Base-by-base conservation (phyloP, 2,888 invertebrate species). In the Drosophila pseudotakahashii region DNA sequence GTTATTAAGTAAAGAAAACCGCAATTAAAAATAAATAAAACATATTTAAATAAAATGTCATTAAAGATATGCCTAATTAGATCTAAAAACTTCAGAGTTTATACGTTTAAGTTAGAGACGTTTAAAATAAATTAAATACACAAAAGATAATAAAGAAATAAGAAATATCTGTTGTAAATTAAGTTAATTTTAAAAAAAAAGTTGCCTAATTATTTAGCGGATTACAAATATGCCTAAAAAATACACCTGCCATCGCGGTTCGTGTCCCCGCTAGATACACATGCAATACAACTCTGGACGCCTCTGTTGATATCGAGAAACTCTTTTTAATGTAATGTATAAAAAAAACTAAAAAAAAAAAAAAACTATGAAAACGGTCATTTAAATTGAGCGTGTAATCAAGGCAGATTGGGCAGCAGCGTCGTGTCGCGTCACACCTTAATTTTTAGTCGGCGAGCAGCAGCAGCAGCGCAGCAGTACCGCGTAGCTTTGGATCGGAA, bases 341-440 rank as follows among this genome's bases (percentile, higher is more conserved):
- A 48, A 86, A 77, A 77, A 77, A 82, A 79, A 87, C 26, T 26
- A 64, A 84, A 82, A 82, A 85, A 79, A 79, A 85, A 73, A 68
- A 66, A 44, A 32, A 78, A 30, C 30, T 30, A 30, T 30, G 30
- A 30, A 78, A 87, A 78, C 69, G 73, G 70, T 82, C 41, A 82
- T 82, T 81, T 74, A 70, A 88, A 88, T 83, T 80, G 60, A 72
- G 69, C 76, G 84, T 86, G 84, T 74, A 63, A 78, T 76, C 74
- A 78, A 88, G 75, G 79, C 75, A 69, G 72, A 85, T 79, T 68
- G 67, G 60, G 75, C 52, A 58, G 39, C 58, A 59, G 30, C 58
- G 58, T 58, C 47, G 62, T 37, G 76, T 47, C 47, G 47, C 47
- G 47, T 76, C 67, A 73, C 71, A 73, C 58, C 61, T 57, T 41